Evolutionary conservation across 2,888 invertebrate genomes (phyloP).

Genomic region (Lordiphosa andalusiaca): DNA sequence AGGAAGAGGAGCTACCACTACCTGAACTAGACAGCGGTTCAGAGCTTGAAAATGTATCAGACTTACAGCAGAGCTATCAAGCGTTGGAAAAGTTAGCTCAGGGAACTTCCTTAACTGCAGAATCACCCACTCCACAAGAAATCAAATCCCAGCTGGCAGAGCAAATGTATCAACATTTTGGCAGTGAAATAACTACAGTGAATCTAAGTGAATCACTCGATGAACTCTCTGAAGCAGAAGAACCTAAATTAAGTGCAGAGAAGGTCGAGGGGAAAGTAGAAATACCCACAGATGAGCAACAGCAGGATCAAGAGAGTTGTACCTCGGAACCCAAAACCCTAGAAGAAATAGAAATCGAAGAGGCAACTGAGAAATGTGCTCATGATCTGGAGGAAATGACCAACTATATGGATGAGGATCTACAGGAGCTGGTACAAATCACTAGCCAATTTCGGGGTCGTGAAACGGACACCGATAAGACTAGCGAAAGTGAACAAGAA

Average conservation of each 20-base stretch:
- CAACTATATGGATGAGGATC: constrained; percentile 45
- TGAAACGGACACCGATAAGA: background rate
- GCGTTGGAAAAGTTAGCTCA: constrained; percentile 20
- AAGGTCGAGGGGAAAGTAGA: constrained; percentile 1
- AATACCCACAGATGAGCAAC: background rate
- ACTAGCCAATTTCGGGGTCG: background rate
- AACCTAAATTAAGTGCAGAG: constrained; percentile 10
- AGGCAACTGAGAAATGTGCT: constrained; percentile 51
- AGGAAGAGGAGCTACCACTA: background rate
- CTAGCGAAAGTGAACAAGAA: constrained; percentile 18
- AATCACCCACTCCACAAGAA: constrained; percentile 24
- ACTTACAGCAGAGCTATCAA: constrained; percentile 22
- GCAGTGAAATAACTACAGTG: constrained; percentile 9
- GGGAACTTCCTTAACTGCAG: background rate
- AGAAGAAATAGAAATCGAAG: constrained; percentile 44
- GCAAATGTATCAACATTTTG: constrained; percentile 43
- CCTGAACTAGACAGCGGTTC: constrained; percentile 23
- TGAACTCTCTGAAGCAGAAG: constrained; percentile 10
- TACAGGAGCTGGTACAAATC: constrained; percentile 45
- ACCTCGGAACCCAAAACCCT: constrained; percentile 1
- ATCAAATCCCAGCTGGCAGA: constrained; percentile 27
- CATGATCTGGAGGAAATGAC: constrained; percentile 59
- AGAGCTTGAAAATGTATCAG: constrained; percentile 19
- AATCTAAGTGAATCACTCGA: constrained; percentile 21
- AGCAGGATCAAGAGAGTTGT: background rate